Evolutionary conservation across 2,113 vertebrate genomes (phyloP).

Genomic region (Spea bombifrons): DNA sequence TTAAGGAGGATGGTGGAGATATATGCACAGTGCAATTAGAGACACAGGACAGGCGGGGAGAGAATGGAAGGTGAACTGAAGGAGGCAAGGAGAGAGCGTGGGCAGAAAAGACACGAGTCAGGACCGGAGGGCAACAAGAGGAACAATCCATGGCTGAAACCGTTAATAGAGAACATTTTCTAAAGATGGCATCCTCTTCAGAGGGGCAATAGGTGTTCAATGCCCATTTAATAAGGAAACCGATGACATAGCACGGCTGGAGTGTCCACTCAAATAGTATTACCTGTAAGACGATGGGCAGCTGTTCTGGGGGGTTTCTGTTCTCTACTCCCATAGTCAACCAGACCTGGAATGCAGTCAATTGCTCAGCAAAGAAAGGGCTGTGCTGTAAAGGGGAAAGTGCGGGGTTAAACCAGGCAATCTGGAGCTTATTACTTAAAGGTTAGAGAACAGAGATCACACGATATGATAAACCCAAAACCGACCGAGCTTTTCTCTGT

Average conservation of each 20-base stretch:
- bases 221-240: too few relatives aligned
- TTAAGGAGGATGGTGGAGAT: background rate
- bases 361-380: conserved; percentile 94
- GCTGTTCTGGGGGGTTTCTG: conserved; percentile 93
- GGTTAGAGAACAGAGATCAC: too few relatives aligned
- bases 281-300: conserved; percentile 95
- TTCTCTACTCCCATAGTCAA: conserved; percentile 97
- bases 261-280: background rate
- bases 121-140: too few relatives aligned
- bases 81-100: background rate
- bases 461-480: background rate
- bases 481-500: too few relatives aligned
- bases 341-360: conserved; percentile 97
- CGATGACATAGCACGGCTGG: too few relatives aligned
- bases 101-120: too few relatives aligned
- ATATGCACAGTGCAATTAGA: background rate
- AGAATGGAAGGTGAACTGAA: background rate
- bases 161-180: too few relatives aligned
- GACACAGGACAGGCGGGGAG: background rate
- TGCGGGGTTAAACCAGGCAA: background rate
- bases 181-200: too few relatives aligned
- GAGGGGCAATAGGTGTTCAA: too few relatives aligned
- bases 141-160: too few relatives aligned
- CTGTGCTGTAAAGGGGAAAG: conserved; percentile 78
- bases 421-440: too few relatives aligned